Percentiles rank a stretch among this genome's conserved stretches.
Conservation (phyloP, 2,797 vertebrate species). For the Smutsia temminckii region DNA sequence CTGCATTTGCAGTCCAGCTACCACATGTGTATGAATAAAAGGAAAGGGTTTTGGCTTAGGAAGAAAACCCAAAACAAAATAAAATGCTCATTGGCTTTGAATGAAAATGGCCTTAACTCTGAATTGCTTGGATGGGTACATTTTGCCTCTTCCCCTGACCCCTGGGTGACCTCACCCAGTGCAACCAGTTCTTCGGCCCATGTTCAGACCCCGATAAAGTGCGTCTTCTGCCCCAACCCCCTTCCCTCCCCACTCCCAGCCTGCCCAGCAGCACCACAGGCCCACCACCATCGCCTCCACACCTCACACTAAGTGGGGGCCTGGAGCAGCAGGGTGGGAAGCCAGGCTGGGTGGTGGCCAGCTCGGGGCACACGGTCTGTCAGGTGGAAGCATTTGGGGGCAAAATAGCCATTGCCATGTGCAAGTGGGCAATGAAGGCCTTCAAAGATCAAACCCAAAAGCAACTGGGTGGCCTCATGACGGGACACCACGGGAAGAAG, state of each 20-base stretch:
- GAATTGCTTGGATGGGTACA: not conserved
- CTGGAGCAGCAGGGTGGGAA: not conserved
- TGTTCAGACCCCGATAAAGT: not conserved
- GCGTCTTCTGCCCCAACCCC: not conserved
- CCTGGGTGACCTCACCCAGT: not conserved
- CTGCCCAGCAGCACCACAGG: fast-evolving
- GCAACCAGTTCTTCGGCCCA: not conserved
- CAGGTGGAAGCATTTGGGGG: not conserved
- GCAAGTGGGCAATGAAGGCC: not conserved
- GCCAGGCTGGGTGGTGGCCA: not conserved
- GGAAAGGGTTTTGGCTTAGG: not conserved
- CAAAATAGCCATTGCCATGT: not conserved
- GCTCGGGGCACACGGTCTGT: fast-evolving
- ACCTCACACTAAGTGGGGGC: not conserved
- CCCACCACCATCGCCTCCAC: fast-evolving
- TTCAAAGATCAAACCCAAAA: not conserved
- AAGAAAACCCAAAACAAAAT: not conserved
- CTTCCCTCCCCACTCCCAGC: not conserved
- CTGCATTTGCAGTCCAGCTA: not conserved
- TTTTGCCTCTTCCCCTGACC: slow-evolving; percentile 6
- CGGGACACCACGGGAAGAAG: not conserved
- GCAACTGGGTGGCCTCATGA: not conserved
- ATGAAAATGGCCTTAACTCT: not conserved
- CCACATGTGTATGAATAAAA: not conserved
- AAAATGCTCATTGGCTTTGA: not conserved